A percentile compares a stretch with the other conserved stretches of the same genome.
Conservation (phyloP, 2,113 vertebrate genomes). For the Thalassarche chlororhynchos region DNA sequence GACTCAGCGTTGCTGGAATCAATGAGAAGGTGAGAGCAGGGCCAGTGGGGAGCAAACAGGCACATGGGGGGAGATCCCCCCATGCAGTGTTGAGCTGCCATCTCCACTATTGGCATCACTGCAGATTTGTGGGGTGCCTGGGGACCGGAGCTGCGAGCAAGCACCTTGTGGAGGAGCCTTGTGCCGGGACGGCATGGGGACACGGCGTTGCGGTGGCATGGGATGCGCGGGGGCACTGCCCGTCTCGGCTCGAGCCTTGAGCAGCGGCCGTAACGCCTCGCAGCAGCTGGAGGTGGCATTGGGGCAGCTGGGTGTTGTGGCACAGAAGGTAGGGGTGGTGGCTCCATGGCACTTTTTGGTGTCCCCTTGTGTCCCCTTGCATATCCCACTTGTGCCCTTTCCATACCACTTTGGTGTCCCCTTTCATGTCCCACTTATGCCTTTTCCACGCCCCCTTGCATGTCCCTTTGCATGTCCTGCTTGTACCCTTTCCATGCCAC, state of each 20-base stretch:
- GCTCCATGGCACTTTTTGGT: neutral
- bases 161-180: conserved; percentile 81
- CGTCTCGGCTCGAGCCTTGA: conserved; percentile 65
- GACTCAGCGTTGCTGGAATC: conserved; percentile 41
- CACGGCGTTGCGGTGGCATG: conserved; percentile 72
- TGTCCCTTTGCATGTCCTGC: neutral
- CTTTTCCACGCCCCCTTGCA: neutral
- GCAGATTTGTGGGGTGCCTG: conserved; percentile 55
- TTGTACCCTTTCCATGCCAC: neutral
- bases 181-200: conserved; percentile 73
- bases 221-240: conserved; percentile 79
- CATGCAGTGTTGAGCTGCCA: neutral
- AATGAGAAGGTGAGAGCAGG: conserved; percentile 53
- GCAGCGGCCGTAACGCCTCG: conserved; percentile 43
- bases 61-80: rapidly evolving
- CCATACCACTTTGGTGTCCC: neutral
- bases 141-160: conserved; percentile 65
- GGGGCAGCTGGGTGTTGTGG: conserved; percentile 69
- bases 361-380: neutral
- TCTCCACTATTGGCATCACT: neutral
- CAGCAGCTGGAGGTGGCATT: conserved; percentile 67
- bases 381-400: neutral
- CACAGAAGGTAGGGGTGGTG: conserved; percentile 75
- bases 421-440: neutral
- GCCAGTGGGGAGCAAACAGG: rapidly evolving